Evolutionary conservation across 2,797 vertebrate species (phyloP).

Genomic region (Clamator glandarius): DNA sequence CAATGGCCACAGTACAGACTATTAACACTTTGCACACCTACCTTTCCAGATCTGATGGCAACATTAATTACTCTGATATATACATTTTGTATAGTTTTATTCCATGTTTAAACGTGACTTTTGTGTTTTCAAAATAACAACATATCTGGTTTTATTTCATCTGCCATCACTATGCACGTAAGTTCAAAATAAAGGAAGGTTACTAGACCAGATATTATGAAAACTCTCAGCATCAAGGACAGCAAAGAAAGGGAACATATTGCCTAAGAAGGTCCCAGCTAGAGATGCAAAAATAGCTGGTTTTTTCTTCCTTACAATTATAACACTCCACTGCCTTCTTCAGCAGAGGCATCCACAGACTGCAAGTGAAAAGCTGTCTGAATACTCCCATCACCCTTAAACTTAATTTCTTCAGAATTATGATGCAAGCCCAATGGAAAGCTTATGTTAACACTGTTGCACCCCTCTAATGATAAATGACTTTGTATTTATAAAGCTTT

Average conservation of each 20-base stretch:
- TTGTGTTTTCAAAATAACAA: neutral
- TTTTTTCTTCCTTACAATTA: fast-evolving
- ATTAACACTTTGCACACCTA: neutral
- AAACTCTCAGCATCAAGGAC: neutral
- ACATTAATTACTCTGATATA: neutral
- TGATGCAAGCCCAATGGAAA: neutral
- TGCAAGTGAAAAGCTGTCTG: neutral
- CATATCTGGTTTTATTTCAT: neutral
- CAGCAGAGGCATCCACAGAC: neutral
- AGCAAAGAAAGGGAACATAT: neutral
- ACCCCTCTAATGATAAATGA: neutral
- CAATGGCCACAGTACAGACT: neutral
- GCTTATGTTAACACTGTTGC: neutral
- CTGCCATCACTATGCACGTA: neutral
- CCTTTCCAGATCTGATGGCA: neutral
- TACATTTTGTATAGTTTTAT: neutral
- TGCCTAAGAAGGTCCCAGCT: neutral
- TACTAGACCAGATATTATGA: neutral
- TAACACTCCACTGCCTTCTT: neutral
- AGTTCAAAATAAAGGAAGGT: neutral
- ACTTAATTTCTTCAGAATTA: neutral
- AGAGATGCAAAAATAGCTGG: neutral
- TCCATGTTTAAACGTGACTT: neutral
- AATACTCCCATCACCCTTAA: neutral
- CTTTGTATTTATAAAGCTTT: neutral